A percentile compares a stretch with the other conserved stretches of the same genome.
Conservation (phyloP, 2,797 vertebrate genomes). For the Ptychadena robeensis region DNA sequence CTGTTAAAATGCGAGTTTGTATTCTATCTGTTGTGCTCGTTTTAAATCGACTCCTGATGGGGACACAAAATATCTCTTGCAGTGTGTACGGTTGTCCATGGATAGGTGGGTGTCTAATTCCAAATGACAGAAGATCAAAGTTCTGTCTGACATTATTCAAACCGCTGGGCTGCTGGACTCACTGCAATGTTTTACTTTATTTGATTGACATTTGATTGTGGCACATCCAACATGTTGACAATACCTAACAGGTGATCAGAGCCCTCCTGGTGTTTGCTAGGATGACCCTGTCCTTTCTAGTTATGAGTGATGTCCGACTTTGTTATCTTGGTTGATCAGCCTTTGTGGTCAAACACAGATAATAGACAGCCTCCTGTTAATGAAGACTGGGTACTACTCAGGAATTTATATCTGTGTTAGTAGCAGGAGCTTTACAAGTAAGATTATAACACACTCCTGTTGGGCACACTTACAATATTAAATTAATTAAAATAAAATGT, state of each 20-base stretch:
- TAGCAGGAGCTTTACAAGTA: not conserved
- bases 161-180: not conserved
- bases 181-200: not conserved
- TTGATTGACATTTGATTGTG: not conserved
- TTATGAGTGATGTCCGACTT: not conserved
- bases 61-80: not conserved
- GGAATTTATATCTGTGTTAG: not conserved
- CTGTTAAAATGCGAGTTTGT: conserved; percentile 13
- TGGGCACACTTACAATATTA: too few species aligned
- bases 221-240: not conserved
- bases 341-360: not conserved
- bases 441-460: not conserved
- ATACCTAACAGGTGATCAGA: not conserved
- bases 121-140: not conserved
- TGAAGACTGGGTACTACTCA: not conserved
- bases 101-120: not conserved
- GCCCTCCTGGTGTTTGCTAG: not conserved
- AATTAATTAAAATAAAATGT: too few species aligned
- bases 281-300: not conserved
- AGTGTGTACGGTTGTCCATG: not conserved
- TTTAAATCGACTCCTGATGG: conserved; percentile 1
- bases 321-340: not conserved
- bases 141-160: not conserved
- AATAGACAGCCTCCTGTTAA: not conserved
- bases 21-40: conserved; percentile 4